Evolutionary conservation across 1,140 invertebrate species (phyloP).

Genomic region (Aphis gossypii): DNA sequence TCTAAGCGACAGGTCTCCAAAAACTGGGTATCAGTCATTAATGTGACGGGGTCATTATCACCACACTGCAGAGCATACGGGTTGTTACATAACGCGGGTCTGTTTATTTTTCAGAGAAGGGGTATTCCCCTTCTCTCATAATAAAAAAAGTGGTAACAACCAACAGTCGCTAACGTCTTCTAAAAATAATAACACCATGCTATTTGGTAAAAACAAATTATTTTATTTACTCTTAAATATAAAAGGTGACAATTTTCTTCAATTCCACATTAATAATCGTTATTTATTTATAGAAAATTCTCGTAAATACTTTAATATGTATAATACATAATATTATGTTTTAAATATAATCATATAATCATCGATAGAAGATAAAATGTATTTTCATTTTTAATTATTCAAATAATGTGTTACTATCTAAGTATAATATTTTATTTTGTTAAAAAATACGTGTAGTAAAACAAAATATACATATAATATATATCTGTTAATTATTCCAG

Average conservation of each 20-base stretch:
- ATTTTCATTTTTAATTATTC: neutral
- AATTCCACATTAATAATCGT: neutral
- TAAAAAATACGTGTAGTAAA: neutral
- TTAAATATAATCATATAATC: neutral
- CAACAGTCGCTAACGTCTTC: neutral
- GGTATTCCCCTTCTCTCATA: neutral
- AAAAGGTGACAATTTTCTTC: neutral
- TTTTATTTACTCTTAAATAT: neutral
- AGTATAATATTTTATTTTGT: neutral
- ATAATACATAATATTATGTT: too few species aligned
- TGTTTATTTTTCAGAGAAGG: neutral
- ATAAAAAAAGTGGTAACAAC: neutral
- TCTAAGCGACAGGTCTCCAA: neutral
- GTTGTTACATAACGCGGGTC: neutral
- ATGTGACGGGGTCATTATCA: constrained; percentile 2
- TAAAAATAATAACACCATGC: neutral
- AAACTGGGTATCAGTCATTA: neutral
- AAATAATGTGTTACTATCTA: neutral
- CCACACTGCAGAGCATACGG: neutral
- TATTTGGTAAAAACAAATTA: neutral
- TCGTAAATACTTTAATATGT: neutral
- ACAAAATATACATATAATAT: neutral
- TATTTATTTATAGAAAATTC: neutral
- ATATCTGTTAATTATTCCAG: neutral
- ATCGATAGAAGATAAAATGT: too few species aligned